These are phyloP conservation scores for Salvelinus sp. DNA, from an alignment of 2,113 vertebrate genomes.

Conservation along the genomic window DNA sequence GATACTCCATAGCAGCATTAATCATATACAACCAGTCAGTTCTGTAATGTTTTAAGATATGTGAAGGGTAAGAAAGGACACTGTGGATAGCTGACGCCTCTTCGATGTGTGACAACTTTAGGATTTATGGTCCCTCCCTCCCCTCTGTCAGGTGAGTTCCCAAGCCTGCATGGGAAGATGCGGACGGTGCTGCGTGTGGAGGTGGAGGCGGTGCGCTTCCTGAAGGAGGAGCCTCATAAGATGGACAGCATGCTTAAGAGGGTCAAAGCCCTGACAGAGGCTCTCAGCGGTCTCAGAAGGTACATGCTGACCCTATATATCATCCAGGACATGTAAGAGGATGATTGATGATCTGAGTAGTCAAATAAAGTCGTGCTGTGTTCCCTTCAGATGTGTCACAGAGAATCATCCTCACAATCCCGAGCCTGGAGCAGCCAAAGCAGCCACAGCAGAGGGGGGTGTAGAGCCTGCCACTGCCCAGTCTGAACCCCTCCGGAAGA, in stretches of 20 bases:
- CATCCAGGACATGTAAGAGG: neutral
- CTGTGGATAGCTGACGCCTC: no score
- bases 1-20: no score
- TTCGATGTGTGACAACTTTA: no score
- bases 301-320: slow-evolving; percentile 48
- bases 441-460: slow-evolving; percentile 1
- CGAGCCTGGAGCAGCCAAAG: slow-evolving; percentile 53
- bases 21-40: no score
- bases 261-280: slow-evolving; percentile 83
- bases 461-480: neutral
- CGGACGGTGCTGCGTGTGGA: slow-evolving; percentile 84
- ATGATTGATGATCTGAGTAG: neutral
- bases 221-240: slow-evolving; percentile 92
- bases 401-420: slow-evolving; percentile 72
- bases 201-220: slow-evolving; percentile 89
- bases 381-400: slow-evolving; percentile 77
- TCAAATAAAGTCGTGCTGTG: neutral
- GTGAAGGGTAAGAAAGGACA: no score
- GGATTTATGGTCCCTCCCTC: neutral
- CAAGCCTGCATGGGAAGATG: slow-evolving; percentile 86
- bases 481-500: slow-evolving; percentile 7
- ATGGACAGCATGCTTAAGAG: slow-evolving; percentile 89
- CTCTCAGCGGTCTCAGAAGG: slow-evolving; percentile 84
- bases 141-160: slow-evolving; percentile 82
- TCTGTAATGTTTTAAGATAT: no score